Base-by-base conservation (phyloP, 2,113 vertebrate genomes). In the Pseudois nayaur region DNA sequence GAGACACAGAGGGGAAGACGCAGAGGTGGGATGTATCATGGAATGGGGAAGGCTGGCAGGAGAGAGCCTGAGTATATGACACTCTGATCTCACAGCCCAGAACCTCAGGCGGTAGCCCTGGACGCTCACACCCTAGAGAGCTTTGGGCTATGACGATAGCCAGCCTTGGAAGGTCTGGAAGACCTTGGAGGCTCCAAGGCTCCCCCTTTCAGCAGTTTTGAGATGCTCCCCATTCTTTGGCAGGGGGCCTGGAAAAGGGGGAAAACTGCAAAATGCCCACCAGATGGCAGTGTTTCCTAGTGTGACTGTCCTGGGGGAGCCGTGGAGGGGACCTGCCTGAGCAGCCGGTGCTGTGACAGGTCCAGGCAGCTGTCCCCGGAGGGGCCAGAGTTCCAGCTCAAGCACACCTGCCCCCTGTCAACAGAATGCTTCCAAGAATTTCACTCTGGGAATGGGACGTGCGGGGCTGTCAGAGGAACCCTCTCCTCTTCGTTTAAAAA, bases 261-360 rank as follows among this genome's bases (percentile, higher is more conserved):
- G 14, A 11, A 64, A 33, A 12, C 36, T 54, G 57, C 8, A 21
- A 8, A 4, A 12, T 79, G 40, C 62, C 94, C 96, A 87, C 87
- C 85, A 98, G 96, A 64, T 92, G 95, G 95, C 96, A 89, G 94
- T 23, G 33, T 96, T 87, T 97, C 92, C 94, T 57, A 91, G 81
- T 16, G 45, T 3, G n/a, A 81, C 27, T 45, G 23, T 33, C n/a
- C 48, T 13, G 1, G 45, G 74, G 84, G 88, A 64, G 43, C 0
- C 3, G 0, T 1, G 71, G 50, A 48, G 4, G 33, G 36, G 57
- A n/a, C 36, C 62, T 29, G n/a, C 5, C 33, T 2, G 13, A 89
- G 36, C 3, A 12, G 29, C 71, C 33, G 45, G 29, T 40, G 10
- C 19, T 31, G 40, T 21, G 52, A 55, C 3, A 50, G 36, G 57